Conservation (phyloP, 2,888 invertebrate genomes). For the Clanis bilineata region DNA sequence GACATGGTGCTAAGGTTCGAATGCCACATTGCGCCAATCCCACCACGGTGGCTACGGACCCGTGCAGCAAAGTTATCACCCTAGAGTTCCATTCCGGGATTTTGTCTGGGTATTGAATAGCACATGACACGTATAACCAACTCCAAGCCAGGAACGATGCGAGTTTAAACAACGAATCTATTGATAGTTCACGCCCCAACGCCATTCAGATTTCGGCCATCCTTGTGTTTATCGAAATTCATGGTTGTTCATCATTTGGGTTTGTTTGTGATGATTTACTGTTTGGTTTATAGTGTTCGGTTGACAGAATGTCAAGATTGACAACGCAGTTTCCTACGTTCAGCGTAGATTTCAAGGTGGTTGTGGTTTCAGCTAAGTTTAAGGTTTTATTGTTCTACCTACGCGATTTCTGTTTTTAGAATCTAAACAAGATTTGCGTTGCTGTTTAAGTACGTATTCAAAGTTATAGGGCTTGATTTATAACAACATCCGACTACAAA, state of each 20-base stretch:
- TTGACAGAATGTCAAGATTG: not conserved
- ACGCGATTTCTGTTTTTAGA: too few relatives aligned
- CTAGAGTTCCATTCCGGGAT: slow-evolving; percentile 66
- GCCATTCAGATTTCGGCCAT: slow-evolving; percentile 45
- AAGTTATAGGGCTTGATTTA: too few relatives aligned
- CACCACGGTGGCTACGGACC: slow-evolving; percentile 50
- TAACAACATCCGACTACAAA: too few relatives aligned
- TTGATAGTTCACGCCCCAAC: slow-evolving; percentile 45
- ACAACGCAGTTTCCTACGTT: not conserved
- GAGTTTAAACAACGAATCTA: slow-evolving; percentile 49
- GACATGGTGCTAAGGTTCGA: slow-evolving; percentile 37
- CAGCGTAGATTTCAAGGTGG: not conserved
- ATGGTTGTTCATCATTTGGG: not conserved
- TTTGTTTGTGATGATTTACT: not conserved
- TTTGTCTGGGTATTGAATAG: slow-evolving; percentile 31
- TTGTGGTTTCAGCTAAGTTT: not conserved
- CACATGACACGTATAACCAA: slow-evolving; percentile 49
- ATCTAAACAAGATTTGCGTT: too few relatives aligned
- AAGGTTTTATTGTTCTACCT: not conserved
- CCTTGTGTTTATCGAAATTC: not conserved
- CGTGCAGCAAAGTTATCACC: slow-evolving; percentile 61
- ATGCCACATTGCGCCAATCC: slow-evolving; percentile 60
- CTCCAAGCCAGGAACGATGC: slow-evolving; percentile 65
- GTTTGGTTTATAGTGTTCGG: not conserved
- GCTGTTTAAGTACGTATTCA: too few relatives aligned